Percentiles rank a stretch among this genome's conserved stretches.
Conservation (phyloP, 2,113 vertebrate species). For the Cheirogaleus medius region DNA sequence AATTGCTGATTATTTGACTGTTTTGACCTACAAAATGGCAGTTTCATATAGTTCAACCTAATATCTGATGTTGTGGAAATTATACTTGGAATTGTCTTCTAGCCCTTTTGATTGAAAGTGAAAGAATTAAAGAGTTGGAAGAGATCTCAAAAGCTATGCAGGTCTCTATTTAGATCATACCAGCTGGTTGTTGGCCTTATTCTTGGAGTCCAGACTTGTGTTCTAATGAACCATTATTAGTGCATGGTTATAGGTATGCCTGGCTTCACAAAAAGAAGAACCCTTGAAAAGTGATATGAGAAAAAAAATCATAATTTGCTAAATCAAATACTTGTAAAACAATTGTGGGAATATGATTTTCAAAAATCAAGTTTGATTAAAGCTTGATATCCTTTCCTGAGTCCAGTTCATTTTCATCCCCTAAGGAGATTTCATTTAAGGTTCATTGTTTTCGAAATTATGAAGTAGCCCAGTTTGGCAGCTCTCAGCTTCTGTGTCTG, state of each 20-base stretch:
- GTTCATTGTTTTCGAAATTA: not conserved
- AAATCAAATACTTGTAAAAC: constrained; percentile 36
- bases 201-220: not conserved
- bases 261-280: not conserved
- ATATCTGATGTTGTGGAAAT: not conserved
- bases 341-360: not conserved
- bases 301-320: constrained; percentile 34
- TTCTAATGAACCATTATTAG: not conserved
- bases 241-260: not conserved
- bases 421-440: constrained; percentile 9
- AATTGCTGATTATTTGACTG: constrained; percentile 56
- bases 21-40: constrained; percentile 52
- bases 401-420: not conserved
- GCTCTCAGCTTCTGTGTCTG: not conserved
- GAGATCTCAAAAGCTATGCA: not conserved
- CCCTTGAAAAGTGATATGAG: not conserved
- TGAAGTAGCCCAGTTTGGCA: not conserved
- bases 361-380: not conserved
- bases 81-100: constrained; percentile 4
- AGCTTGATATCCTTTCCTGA: not conserved
- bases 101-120: not conserved
- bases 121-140: constrained; percentile 33
- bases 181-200: not conserved
- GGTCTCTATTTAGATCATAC: constrained; percentile 10
- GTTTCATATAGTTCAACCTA: constrained; percentile 52